Conservation (phyloP, 2,888 invertebrate genomes). For the Imbricaverruca yamaguchii region DNA sequence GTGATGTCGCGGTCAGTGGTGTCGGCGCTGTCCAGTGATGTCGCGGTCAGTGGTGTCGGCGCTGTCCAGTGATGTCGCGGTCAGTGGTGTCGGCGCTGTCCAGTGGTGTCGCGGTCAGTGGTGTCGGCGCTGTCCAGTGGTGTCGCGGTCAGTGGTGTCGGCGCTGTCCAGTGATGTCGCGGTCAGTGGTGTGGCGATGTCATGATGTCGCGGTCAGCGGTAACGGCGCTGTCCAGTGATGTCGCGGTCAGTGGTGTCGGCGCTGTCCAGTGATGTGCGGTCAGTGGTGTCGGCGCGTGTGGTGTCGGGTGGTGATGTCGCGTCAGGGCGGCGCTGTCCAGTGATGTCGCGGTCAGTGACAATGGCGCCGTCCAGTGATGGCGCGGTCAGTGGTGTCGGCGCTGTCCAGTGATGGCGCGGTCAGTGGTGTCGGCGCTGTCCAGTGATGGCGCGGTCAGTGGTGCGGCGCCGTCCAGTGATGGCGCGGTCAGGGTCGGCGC, state of each 20-base stretch:
- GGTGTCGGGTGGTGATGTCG: no score
- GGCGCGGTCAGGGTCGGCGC: no score
- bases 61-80: no score
- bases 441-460: constrained; percentile 36
- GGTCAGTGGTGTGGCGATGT: constrained; percentile 21
- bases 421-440: no score
- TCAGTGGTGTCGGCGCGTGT: no score
- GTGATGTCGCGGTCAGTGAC: no score
- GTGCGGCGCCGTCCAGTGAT: background rate
- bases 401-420: no score
- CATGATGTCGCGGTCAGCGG: background rate
- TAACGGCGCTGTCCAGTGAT: constrained; percentile 27
- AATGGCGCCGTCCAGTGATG: constrained; percentile 14
- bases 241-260: background rate
- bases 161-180: background rate
- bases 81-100: background rate
- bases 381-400: background rate
- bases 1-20: no score
- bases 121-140: no score
- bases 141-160: no score
- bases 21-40: no score
- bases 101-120: background rate
- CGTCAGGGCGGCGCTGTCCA: constrained; percentile 9
- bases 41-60: constrained; percentile 25
- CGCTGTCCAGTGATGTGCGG: no score